phyloP scores from a whole-genome alignment of 2,113 vertebrate species.

The Pangasianodon gigas region DNA sequence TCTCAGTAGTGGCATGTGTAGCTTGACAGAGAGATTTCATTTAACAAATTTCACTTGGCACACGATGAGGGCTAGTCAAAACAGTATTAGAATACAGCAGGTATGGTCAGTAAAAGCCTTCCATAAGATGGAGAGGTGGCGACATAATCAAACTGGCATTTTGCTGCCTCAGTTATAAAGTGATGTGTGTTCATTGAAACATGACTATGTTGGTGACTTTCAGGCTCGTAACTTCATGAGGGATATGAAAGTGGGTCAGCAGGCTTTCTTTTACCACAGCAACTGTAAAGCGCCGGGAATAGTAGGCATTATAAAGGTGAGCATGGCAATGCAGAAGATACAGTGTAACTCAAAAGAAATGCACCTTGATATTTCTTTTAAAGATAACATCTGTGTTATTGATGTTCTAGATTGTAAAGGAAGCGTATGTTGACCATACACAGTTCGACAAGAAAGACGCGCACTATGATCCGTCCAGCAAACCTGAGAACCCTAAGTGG shows the following conservation, averaged over 20 bases:
- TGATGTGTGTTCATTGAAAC: neutral
- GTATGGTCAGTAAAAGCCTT: neutral
- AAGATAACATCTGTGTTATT: neutral
- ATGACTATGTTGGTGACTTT: neutral
- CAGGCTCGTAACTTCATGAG: slow-evolving; percentile 95
- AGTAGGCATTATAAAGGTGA: slow-evolving; percentile 85
- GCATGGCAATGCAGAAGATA: slow-evolving; percentile 18
- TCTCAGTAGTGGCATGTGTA: too few relatives aligned
- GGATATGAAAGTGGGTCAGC: slow-evolving; percentile 86
- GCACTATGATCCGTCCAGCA: slow-evolving; percentile 88
- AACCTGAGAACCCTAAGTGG: slow-evolving; percentile 90
- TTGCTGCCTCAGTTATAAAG: neutral
- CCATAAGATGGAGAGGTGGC: neutral
- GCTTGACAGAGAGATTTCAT: too few relatives aligned
- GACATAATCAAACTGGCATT: neutral
- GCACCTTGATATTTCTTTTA: neutral
- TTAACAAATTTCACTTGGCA: neutral
- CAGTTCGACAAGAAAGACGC: slow-evolving; percentile 90
- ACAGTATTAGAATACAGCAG: neutral
- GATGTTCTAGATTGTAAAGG: slow-evolving; percentile 85
- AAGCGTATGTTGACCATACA: slow-evolving; percentile 92
- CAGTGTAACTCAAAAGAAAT: neutral
- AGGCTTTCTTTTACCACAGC: slow-evolving; percentile 96
- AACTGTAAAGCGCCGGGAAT: slow-evolving; percentile 96
- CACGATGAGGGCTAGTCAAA: neutral